Conservation (phyloP, 2,113 vertebrate species). For the Ondatra zibethicus region DNA sequence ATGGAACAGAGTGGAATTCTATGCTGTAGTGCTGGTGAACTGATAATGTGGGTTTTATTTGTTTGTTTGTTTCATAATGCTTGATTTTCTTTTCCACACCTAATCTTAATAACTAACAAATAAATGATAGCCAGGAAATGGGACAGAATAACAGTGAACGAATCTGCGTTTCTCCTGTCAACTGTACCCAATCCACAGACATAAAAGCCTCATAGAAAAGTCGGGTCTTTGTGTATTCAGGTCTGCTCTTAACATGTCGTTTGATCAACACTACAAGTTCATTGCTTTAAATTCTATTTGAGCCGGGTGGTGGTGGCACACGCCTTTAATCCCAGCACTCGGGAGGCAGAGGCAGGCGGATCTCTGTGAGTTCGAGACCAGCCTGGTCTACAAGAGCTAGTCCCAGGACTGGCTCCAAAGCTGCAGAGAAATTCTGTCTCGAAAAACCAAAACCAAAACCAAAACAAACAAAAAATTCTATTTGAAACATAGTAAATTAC, state of each 20-base stretch:
- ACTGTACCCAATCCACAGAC: not conserved
- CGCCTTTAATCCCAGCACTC: too few species aligned
- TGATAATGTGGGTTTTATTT: not conserved
- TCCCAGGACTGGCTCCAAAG: too few species aligned
- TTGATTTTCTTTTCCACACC: conserved; percentile 46
- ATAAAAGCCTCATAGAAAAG: conserved; percentile 51
- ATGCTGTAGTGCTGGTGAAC: not conserved
- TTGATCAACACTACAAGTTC: not conserved
- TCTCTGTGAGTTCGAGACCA: too few species aligned
- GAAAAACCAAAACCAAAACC: too few species aligned
- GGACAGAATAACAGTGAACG: conserved; percentile 55
- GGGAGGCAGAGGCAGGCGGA: too few species aligned
- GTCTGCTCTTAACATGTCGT: not conserved
- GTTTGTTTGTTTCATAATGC: not conserved
- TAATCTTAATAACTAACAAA: conserved; percentile 57
- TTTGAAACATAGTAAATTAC: not conserved
- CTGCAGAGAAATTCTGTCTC: too few species aligned
- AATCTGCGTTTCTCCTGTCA: conserved; percentile 53
- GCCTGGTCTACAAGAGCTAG: too few species aligned
- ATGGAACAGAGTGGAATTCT: not conserved
- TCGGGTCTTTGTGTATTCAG: conserved; percentile 26
- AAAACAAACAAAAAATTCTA: too few species aligned
- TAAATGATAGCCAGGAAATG: conserved; percentile 43
- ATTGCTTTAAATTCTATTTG: not conserved
- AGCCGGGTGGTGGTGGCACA: too few species aligned